phyloP scores from a whole-genome alignment of 23 tunicate genomes.

The Trididemnum miniatum region DNA sequence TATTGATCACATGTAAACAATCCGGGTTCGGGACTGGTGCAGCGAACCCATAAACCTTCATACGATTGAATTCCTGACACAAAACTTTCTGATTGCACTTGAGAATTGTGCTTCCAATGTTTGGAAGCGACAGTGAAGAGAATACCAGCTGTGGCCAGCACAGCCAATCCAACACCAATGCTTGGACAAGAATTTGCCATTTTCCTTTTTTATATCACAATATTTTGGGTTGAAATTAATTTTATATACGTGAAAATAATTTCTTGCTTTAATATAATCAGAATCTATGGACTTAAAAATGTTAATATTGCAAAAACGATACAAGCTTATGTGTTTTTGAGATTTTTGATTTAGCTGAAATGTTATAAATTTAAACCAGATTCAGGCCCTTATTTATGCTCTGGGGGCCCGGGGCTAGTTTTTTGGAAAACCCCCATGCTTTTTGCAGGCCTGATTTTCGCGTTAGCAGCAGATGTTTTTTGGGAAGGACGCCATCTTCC shows the following conservation, averaged over 20 bases:
- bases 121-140: conserved; percentile 69
- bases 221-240: background rate
- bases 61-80: conserved; percentile 57
- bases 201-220: too few relatives aligned
- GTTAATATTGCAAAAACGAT: too few relatives aligned
- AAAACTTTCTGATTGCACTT: conserved; percentile 50
- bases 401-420: too few relatives aligned
- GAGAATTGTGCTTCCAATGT: conserved; percentile 84
- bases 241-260: background rate
- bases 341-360: too few relatives aligned
- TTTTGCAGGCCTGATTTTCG: too few relatives aligned
- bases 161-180: conserved; percentile 51
- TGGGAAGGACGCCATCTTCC: too few relatives aligned
- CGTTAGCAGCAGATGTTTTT: too few relatives aligned
- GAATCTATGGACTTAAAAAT: too few relatives aligned
- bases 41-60: conserved; percentile 91
- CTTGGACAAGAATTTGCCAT: conserved; percentile 53
- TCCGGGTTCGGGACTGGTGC: conserved; percentile 72
- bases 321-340: too few relatives aligned
- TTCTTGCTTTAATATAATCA: background rate
- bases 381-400: too few relatives aligned
- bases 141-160: conserved; percentile 69
- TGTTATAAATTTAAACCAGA: too few relatives aligned
- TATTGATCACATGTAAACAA: conserved; percentile 75
- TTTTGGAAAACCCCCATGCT: too few relatives aligned